phyloP scores from a whole-genome alignment of 30 jellyfish, hydroid and myxozoan genomes.

The Turritopsis dohrnii region DNA sequence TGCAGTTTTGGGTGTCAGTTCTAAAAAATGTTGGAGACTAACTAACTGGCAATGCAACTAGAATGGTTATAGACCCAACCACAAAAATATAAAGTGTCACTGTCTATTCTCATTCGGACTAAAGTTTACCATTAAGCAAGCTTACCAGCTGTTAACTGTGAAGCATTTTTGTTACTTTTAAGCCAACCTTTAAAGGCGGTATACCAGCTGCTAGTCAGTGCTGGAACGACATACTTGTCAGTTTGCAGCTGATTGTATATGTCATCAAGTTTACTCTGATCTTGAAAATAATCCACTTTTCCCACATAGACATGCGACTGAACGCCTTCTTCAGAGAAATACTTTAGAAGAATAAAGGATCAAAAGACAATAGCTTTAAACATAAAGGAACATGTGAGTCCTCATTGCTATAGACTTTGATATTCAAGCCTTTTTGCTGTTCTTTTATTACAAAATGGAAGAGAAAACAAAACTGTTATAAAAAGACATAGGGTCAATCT shows the following conservation, averaged over 20 bases:
- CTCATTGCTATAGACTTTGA: too few relatives aligned
- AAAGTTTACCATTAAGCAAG: neutral
- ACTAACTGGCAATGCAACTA: too few relatives aligned
- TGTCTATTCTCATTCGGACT: too few relatives aligned
- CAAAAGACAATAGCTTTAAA: too few relatives aligned
- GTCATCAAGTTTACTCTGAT: constrained; percentile 31
- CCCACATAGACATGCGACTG: constrained; percentile 51
- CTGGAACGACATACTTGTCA: constrained; percentile 38
- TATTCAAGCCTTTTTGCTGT: too few relatives aligned
- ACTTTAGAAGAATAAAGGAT: constrained; percentile 22
- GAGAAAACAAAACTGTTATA: too few relatives aligned
- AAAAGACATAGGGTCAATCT: too few relatives aligned
- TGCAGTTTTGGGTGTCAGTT: neutral
- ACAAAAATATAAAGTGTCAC: too few relatives aligned
- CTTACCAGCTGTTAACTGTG: neutral
- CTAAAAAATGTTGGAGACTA: too few relatives aligned
- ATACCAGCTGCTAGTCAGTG: constrained; percentile 57
- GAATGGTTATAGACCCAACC: too few relatives aligned
- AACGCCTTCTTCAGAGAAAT: constrained; percentile 72
- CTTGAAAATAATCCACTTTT: constrained; percentile 50
- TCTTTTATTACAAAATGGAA: too few relatives aligned
- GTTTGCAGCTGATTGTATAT: constrained; percentile 22
- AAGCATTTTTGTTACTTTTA: neutral
- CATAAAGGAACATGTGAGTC: too few relatives aligned
- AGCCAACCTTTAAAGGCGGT: constrained; percentile 32